These are phyloP conservation scores for Paracentrotus lividus DNA, from an alignment of 53 echinoderm and acorn worm genomes.

Conservation along the genomic window DNA sequence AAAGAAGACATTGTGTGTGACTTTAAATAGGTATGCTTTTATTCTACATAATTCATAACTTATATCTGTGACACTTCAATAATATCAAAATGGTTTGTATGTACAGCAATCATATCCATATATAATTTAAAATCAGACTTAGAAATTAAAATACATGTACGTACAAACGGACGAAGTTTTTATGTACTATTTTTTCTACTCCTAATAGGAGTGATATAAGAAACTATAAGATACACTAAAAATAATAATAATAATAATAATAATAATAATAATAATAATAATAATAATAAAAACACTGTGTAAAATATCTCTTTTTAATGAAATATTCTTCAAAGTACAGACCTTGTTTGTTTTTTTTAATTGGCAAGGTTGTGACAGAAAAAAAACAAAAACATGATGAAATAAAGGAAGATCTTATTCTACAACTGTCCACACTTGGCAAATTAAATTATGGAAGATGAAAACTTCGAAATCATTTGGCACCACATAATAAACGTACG, in stretches of 20 bases:
- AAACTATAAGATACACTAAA: no score
- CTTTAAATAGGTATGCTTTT: not conserved
- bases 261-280: no score
- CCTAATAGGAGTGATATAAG: no score
- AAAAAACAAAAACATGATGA: not conserved
- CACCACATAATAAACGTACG: not conserved
- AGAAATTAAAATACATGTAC: no score
- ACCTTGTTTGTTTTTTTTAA: no score
- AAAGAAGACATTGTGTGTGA: not conserved
- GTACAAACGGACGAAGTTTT: no score
- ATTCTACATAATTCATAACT: not conserved
- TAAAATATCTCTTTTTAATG: no score
- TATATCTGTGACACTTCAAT: not conserved
- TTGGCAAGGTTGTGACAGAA: not conserved
- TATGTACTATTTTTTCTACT: no score
- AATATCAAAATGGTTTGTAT: not conserved
- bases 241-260: no score
- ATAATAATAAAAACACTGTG: no score
- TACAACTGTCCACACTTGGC: not conserved
- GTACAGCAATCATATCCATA: not conserved
- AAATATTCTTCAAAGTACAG: no score
- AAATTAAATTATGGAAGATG: not conserved
- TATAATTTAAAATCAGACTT: not conserved
- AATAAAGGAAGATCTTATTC: not conserved
- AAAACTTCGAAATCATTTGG: not conserved